Evolutionary conservation across 2,113 vertebrate species (phyloP).

Genomic region (Chroicocephalus ridibundus): DNA sequence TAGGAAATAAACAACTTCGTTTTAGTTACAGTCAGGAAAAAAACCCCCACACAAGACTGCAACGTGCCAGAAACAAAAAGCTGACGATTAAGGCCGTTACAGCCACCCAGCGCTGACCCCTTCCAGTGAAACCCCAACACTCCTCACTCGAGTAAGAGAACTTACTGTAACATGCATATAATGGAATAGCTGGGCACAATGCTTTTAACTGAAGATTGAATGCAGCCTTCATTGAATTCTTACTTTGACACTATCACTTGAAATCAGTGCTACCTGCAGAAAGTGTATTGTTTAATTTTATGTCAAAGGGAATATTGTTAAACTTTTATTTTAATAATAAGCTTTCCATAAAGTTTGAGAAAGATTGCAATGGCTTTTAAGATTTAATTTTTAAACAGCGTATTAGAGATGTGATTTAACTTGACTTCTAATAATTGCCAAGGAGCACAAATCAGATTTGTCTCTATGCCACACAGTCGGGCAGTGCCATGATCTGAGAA

Average conservation of each 20-base stretch:
- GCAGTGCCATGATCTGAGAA: background rate
- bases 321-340: background rate
- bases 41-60: background rate
- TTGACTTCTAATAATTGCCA: background rate
- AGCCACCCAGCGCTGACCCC: background rate
- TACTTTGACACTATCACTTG: constrained; percentile 63
- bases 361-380: background rate
- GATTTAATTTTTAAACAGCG: background rate
- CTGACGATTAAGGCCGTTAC: background rate
- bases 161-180: constrained; percentile 55
- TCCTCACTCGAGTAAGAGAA: constrained; percentile 35
- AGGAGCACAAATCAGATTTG: background rate
- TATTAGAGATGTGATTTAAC: background rate
- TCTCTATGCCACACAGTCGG: background rate
- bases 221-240: constrained; percentile 59
- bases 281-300: constrained; percentile 35
- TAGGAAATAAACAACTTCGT: background rate
- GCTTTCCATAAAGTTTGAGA: background rate
- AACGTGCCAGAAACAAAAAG: background rate
- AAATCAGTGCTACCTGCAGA: constrained; percentile 63
- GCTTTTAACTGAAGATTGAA: constrained; percentile 39
- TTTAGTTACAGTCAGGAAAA: background rate
- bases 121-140: background rate
- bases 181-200: constrained; percentile 59
- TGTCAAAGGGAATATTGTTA: constrained; percentile 14